Base-by-base conservation (phyloP, 2,888 invertebrate genomes). In the Muschampia plurimacula region DNA sequence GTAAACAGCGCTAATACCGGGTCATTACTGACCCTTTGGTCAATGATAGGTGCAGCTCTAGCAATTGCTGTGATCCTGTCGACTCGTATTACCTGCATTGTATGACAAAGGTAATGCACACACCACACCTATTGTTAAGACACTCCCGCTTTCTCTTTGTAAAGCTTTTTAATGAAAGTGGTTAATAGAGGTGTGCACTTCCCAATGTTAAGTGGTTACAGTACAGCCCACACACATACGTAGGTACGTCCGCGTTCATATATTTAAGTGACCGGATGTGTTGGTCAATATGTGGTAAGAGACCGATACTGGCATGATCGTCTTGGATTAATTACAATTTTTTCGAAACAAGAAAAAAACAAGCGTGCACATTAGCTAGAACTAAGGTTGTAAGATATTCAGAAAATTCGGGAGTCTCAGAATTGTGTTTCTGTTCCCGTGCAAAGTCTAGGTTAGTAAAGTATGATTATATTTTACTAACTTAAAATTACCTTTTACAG, bases 81-180 rank as follows among this genome's bases (percentile, higher is more conserved):
- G 7, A 6, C 39, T 52, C 52, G 15, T 52, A 52, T n/a, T 52
- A 52, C 52, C 22, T 22, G 22, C 1, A 22, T 39, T 55, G 6
- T 2, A 22, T 55, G 55, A 55, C 22, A 55, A 22, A 22, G 55
- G 55, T 55, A 55, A 55, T 55, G 49, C 2, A 52, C 49, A 52
- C 15, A n/a, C 49, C 15, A 15, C 22, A 55, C 22, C 59, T 32
- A 59, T 59, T 13, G 32, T 59, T 59, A 59, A 59, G 22, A 22
- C 55, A 13, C 59, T 7, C 13, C 36, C 62, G 67, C 52, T 67
- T 67, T 67, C 67, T 67, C 67, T 57, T 22, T 60, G 67, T 22
- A 39, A 57, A 57, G 67, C 39, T 55, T 55, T 55, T 67, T 67
- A 67, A 66, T 67, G 67, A 67, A 67, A 67, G 67, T 57, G 12